Percentiles rank a stretch among this genome's conserved stretches.
These are phyloP conservation scores for Tetranychus truncatus DNA, from an alignment of 2,888 invertebrate genomes.

Conservation along the genomic window DNA sequence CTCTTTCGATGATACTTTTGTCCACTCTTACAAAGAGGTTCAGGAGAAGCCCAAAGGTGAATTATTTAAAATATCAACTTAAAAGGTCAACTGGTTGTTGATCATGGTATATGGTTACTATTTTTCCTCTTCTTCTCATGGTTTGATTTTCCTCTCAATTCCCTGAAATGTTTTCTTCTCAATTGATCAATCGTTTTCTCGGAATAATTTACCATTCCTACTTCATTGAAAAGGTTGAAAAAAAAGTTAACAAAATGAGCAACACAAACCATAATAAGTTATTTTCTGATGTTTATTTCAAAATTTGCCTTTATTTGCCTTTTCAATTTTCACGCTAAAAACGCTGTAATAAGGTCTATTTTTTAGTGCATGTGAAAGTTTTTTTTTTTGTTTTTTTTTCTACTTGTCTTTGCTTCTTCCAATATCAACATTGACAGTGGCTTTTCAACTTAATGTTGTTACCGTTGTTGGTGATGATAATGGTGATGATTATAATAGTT, in stretches of 20 bases:
- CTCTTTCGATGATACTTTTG: conserved; percentile 4
- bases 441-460: background rate
- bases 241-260: background rate
- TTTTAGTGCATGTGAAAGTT: background rate
- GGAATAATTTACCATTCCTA: background rate
- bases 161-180: background rate
- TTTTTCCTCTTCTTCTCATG: background rate
- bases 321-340: background rate
- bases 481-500: background rate
- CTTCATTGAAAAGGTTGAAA: background rate
- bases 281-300: background rate
- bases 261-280: background rate
- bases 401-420: background rate
- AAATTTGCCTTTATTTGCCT: background rate
- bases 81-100: background rate
- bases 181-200: background rate
- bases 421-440: background rate
- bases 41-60: background rate
- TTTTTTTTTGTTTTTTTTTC: background rate
- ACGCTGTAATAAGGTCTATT: background rate
- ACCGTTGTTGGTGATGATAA: background rate
- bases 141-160: background rate
- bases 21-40: background rate
- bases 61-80: background rate
- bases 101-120: background rate